Evolutionary conservation across 2,888 invertebrate genomes (phyloP).

Genomic region (Hydriomena furcata): DNA sequence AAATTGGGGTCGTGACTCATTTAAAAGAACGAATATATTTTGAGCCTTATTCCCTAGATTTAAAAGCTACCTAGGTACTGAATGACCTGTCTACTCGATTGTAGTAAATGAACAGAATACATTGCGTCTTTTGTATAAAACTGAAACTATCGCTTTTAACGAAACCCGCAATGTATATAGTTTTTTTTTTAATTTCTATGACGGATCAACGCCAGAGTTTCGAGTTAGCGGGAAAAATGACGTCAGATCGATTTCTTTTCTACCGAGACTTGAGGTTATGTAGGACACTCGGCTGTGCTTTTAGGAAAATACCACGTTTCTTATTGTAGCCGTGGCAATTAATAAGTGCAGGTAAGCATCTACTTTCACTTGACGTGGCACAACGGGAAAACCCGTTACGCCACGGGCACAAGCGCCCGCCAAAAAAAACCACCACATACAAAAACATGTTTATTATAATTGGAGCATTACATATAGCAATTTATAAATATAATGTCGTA

Average conservation of each 20-base stretch:
- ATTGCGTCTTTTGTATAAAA: conserved; percentile 6
- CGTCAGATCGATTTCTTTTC: background rate
- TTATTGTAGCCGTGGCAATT: no score
- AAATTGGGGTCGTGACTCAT: conserved; percentile 35
- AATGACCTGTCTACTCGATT: background rate
- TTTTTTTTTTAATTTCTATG: no score
- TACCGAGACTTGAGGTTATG: conserved; percentile 19
- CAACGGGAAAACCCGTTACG: conserved; percentile 29
- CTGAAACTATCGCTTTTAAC: background rate
- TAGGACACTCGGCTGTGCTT: conserved; percentile 7
- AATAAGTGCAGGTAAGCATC: no score
- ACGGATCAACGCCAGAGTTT: no score
- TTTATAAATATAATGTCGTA: conserved; percentile 77
- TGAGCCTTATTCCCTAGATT: conserved; percentile 1
- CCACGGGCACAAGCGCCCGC: conserved; percentile 34
- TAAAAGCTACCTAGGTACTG: conserved; percentile 4
- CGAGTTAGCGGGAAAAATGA: background rate
- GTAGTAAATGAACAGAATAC: background rate
- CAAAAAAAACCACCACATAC: conserved; percentile 56
- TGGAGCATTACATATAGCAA: conserved; percentile 80
- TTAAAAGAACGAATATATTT: background rate
- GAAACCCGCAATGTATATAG: conserved; percentile 5
- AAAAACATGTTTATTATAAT: conserved; percentile 80
- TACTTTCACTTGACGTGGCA: conserved; percentile 24
- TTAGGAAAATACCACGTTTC: conserved; percentile 26